Evolutionary conservation across 1,140 invertebrate genomes (phyloP), one percentile per base, ranked within the genome.

Genomic region (Manduca sexta): DNA sequence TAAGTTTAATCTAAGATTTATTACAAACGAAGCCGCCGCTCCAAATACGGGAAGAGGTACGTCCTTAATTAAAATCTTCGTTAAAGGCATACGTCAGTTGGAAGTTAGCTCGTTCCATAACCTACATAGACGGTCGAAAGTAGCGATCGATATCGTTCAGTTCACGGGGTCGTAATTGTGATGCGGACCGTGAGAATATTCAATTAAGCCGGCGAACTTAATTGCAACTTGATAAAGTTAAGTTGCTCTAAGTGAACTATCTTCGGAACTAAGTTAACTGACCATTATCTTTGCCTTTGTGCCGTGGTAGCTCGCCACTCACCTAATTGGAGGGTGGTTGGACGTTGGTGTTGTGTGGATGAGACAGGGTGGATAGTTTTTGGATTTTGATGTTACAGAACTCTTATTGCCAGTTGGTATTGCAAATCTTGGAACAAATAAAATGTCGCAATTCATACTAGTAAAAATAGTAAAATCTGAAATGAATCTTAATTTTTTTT

Each of bases 201-300:
- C 71, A 76, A 83, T 84, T 81, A 81, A 64, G 61, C 53, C 45
- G 53, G 66, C 66, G 61, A 64, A 78, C 77, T 84, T 84, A 84
- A 84, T 81, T 81, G 75, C 70, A 74, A 80, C 71, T 84, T 84
- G 80, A 84, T 78, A 84, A 78, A 81, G 74, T 79, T 74, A 79
- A 74, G 71, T 74, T 72, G 63, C 51, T 70, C 71, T 79, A 84
- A 84, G 80, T 84, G 80, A 84, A 82, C 76, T 80, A 82, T 84
- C 80, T 84, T 84, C 64, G 43, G 69, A 79, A 80, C 74, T 76
- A 71, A 82, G 80, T 84, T 84, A 81, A 72, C 76, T 74, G 78
- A 73, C 78, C 76, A 82, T 82, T 82, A 84, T 84, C 76, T 79
- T 71, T 77, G 78, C 80, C 80, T 84, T 84, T 84, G 80, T 83